These are phyloP conservation scores for Saccostrea echinata DNA, from an alignment of 1,140 invertebrate genomes.

Conservation along the genomic window DNA sequence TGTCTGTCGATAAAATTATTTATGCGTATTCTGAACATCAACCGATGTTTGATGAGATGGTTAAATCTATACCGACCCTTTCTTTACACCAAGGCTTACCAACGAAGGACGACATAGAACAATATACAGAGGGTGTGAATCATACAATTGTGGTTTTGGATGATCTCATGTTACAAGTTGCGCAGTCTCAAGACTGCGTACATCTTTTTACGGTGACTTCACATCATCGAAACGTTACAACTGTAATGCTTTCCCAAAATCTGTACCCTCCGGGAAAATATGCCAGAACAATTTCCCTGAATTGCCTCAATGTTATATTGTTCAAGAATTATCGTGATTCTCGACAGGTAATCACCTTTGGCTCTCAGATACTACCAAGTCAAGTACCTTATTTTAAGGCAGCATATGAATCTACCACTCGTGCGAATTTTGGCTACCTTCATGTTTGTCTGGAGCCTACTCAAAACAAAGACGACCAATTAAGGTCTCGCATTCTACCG, in stretches of 20 bases:
- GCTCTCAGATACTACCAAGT: conserved; percentile 53
- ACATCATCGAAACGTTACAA: conserved; percentile 36
- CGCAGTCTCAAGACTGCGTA: conserved; percentile 33
- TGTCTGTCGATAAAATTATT: conserved; percentile 39
- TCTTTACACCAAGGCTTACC: conserved; percentile 49
- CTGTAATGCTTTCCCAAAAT: conserved; percentile 47
- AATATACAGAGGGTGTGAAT: conserved; percentile 21
- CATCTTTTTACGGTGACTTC: conserved; percentile 34
- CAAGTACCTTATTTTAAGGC: conserved; percentile 38
- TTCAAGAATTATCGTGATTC: conserved; percentile 56
- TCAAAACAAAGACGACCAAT: conserved; percentile 40
- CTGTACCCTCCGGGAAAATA: conserved; percentile 51
- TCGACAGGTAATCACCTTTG: conserved; percentile 51
- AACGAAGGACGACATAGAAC: conserved; percentile 38
- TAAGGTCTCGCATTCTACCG: conserved; percentile 53
- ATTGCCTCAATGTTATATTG: conserved; percentile 51
- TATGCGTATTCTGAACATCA: conserved; percentile 55
- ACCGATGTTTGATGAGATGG: conserved; percentile 53
- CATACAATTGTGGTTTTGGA: conserved; percentile 31
- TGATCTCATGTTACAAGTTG: conserved; percentile 35
- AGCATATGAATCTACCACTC: conserved; percentile 45
- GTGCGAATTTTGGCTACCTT: conserved; percentile 41
- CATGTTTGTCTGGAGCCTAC: conserved; percentile 44
- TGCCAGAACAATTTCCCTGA: conserved; percentile 53
- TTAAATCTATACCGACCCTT: conserved; percentile 30